These are phyloP conservation scores for Harmothoe impar DNA, from an alignment of 2,888 invertebrate genomes.

Conservation along the genomic window DNA sequence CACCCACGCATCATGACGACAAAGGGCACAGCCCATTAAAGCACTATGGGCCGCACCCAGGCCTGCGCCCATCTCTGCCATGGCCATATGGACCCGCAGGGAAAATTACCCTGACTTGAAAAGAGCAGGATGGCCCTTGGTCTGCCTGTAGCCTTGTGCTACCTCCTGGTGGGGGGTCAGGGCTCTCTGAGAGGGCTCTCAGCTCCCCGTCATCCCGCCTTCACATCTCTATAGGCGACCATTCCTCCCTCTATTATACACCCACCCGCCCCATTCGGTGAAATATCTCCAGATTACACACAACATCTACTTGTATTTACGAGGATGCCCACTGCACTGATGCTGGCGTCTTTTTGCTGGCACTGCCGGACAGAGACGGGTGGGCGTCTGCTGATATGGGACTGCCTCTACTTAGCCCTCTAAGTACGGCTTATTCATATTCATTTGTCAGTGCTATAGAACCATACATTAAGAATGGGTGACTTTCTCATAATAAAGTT, in stretches of 20 bases:
- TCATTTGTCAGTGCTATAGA: no score
- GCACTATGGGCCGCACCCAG: neutral
- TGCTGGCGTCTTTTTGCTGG: no score
- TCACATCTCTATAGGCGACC: neutral
- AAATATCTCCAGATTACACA: constrained; percentile 23
- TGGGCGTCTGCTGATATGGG: no score
- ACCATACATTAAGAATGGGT: no score
- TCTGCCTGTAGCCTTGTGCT: neutral
- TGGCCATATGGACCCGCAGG: neutral
- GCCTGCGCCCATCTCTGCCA: neutral
- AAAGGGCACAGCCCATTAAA: no score
- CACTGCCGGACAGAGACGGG: no score
- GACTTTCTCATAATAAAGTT: no score
- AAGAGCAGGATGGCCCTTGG: neutral
- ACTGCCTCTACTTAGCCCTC: no score
- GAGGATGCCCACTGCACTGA: neutral
- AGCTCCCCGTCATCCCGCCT: neutral
- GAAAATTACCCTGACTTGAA: constrained; percentile 21
- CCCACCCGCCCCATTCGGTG: neutral
- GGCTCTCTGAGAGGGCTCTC: neutral
- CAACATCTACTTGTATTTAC: neutral
- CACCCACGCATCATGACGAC: no score
- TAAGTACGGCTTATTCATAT: no score
- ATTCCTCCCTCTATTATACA: neutral
- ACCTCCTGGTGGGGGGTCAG: neutral